Percentiles rank a stretch among this genome's conserved stretches.
Evolutionary conservation across 2,113 vertebrate genomes (phyloP).

Genomic region (Python bivittatus): DNA sequence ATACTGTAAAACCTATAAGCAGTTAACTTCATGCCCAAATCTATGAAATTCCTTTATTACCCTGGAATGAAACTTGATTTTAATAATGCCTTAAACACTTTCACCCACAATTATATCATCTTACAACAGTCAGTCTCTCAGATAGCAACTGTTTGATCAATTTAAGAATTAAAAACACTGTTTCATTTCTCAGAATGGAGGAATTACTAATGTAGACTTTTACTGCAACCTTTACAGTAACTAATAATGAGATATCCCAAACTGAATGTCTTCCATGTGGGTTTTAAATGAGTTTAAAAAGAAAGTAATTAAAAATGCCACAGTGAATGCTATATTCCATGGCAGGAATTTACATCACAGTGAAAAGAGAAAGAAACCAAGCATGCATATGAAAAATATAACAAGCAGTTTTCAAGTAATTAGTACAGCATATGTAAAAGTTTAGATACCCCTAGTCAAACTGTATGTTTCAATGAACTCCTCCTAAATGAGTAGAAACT

Average conservation of each 20-base stretch:
- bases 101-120: not conserved
- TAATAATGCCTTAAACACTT: not conserved
- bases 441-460: not conserved
- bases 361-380: constrained; percentile 32
- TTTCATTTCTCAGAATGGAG: constrained; percentile 49
- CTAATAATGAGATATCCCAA: constrained; percentile 65
- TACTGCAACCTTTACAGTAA: constrained; percentile 49
- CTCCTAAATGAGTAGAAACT: not conserved
- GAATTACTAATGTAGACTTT: constrained; percentile 40
- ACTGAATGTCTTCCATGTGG: constrained; percentile 54
- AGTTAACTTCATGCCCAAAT: not conserved
- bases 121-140: not conserved
- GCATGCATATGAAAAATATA: constrained; percentile 25
- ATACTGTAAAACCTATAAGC: not conserved
- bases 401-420: constrained; percentile 15
- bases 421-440: not conserved
- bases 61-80: not conserved
- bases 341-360: constrained; percentile 38
- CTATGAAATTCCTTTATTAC: not conserved
- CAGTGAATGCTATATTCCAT: constrained; percentile 47
- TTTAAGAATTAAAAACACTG: constrained; percentile 39
- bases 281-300: constrained; percentile 58
- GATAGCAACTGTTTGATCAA: constrained; percentile 21
- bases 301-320: constrained; percentile 59
- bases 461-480: not conserved